phyloP scores from a whole-genome alignment of 2,797 vertebrate species.

The Psittacula echo region DNA sequence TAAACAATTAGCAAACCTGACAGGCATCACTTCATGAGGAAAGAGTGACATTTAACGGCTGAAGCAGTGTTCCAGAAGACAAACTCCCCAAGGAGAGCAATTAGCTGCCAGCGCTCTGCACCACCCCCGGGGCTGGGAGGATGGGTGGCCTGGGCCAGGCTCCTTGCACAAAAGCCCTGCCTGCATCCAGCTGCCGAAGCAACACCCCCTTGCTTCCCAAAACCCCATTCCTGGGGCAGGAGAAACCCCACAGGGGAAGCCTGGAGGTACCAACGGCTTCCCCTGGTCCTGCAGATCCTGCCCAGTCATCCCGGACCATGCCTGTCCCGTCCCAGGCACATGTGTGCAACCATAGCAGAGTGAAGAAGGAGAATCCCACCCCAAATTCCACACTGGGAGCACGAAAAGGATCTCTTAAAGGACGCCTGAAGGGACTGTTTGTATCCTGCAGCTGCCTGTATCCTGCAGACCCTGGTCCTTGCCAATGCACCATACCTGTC shows the following conservation, averaged over 20 bases:
- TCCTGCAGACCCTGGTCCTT: neutral
- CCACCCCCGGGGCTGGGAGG: constrained; percentile 3
- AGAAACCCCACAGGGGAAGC: neutral
- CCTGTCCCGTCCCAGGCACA: fast-evolving
- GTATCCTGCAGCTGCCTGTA: neutral
- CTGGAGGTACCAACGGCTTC: neutral
- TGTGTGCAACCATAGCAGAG: fast-evolving
- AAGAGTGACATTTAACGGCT: constrained; percentile 6
- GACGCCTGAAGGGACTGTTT: neutral
- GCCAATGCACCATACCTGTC: neutral
- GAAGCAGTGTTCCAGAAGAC: neutral
- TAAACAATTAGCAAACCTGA: constrained; percentile 37
- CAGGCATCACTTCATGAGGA: neutral
- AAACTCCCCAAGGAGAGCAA: constrained; percentile 47
- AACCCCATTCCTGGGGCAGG: neutral
- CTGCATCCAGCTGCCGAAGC: neutral
- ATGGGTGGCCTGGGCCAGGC: neutral
- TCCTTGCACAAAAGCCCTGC: neutral
- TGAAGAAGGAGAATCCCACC: neutral
- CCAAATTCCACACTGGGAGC: neutral
- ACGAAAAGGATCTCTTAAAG: neutral
- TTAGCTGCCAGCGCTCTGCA: neutral
- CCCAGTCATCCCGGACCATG: fast-evolving
- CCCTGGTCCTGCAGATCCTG: neutral
- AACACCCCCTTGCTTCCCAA: neutral